A percentile compares a stretch with the other conserved stretches of the same genome.
These are phyloP conservation scores for Escarpia spicata DNA, from an alignment of 2,888 invertebrate genomes.

Conservation along the genomic window DNA sequence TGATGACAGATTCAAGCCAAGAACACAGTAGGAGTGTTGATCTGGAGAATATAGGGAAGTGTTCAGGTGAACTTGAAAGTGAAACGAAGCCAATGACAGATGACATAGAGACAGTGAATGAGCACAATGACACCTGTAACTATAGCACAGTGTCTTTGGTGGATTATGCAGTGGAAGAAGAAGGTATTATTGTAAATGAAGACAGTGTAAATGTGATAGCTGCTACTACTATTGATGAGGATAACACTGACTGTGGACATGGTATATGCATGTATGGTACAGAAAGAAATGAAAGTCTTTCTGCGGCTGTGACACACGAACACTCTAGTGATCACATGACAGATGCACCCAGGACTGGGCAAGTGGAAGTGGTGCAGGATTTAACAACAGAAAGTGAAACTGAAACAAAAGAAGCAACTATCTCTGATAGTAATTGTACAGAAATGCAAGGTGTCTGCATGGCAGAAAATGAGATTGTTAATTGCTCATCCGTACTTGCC, in stretches of 20 bases:
- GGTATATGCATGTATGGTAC: no score
- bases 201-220: no score
- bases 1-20: neutral
- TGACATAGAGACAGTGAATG: neutral
- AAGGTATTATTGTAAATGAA: neutral
- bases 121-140: neutral
- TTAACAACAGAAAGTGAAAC: neutral
- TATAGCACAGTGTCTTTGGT: neutral
- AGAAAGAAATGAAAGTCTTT: neutral
- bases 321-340: neutral
- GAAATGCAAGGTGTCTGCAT: neutral
- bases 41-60: neutral
- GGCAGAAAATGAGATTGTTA: neutral
- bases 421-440: neutral
- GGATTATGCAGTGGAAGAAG: constrained; percentile 10
- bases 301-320: neutral
- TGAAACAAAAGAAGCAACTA: neutral
- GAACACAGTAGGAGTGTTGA: neutral
- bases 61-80: neutral
- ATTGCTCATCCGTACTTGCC: neutral
- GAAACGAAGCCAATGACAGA: neutral
- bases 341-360: neutral
- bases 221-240: no score
- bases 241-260: no score
- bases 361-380: neutral